phyloP scores from a whole-genome alignment of 2,113 vertebrate species.

The Entelurus aequoreus region DNA sequence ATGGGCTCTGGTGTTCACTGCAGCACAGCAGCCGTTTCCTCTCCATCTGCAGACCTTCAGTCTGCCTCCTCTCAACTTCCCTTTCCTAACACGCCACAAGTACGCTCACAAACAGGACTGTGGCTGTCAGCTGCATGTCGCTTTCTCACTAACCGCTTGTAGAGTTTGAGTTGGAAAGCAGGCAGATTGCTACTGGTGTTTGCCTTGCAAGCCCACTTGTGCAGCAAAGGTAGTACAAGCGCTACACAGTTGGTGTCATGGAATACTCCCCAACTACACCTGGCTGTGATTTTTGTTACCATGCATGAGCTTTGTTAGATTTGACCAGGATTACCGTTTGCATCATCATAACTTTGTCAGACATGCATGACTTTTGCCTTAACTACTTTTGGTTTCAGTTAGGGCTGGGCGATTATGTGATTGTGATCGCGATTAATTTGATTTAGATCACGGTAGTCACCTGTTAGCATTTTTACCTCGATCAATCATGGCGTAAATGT shows the following conservation, averaged over 20 bases:
- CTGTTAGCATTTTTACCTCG: too few species aligned
- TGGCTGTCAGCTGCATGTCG: conserved; percentile 70
- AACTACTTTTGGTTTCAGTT: background rate
- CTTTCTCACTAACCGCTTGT: conserved; percentile 31
- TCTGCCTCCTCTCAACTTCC: conserved; percentile 95
- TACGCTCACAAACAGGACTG: conserved; percentile 81
- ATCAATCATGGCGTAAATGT: too few species aligned
- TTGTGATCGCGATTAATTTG: too few species aligned
- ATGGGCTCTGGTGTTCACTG: conserved; percentile 97
- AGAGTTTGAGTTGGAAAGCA: conserved; percentile 2
- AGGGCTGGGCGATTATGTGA: too few species aligned
- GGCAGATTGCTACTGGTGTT: conserved; percentile 17
- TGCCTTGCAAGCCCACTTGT: conserved; percentile 13
- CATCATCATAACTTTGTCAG: background rate
- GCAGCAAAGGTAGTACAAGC: conserved; percentile 7
- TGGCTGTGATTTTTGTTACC: conserved; percentile 28
- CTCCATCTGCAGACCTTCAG: conserved; percentile 94
- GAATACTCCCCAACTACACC: conserved; percentile 6
- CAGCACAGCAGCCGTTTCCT: conserved; percentile 78
- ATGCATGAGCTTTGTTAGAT: conserved; percentile 52
- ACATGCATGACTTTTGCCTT: conserved; percentile 23
- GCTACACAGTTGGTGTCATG: conserved; percentile 7
- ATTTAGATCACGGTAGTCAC: too few species aligned
- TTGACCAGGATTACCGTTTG: conserved; percentile 9
- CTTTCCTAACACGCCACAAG: conserved; percentile 96